A percentile compares a stretch with the other conserved stretches of the same genome.
phyloP scores from a whole-genome alignment of 2,113 vertebrate species.

The Prochilodus magdalenae region DNA sequence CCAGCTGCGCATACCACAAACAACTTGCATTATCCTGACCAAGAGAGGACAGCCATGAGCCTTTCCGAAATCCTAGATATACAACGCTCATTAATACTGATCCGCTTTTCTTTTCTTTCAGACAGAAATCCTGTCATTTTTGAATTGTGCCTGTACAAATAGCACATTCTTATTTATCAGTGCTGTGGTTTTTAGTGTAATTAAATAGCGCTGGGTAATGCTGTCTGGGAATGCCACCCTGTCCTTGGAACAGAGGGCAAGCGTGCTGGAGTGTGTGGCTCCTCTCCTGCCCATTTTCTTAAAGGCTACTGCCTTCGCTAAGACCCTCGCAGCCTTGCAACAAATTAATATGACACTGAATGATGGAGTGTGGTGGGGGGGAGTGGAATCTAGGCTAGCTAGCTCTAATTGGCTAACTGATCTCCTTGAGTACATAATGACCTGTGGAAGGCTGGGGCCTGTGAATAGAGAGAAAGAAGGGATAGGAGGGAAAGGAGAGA shows the following conservation, averaged over 20 bases:
- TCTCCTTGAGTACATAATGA: conserved; percentile 72
- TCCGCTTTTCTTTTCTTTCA: conserved; percentile 52
- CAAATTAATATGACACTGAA: conserved; percentile 60
- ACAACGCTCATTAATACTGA: conserved; percentile 51
- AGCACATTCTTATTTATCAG: conserved; percentile 45
- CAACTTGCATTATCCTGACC: conserved; percentile 28
- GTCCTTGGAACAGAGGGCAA: conserved; percentile 70
- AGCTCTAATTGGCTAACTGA: conserved; percentile 75
- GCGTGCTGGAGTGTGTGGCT: conserved; percentile 56
- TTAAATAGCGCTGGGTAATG: conserved; percentile 61
- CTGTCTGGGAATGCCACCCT: conserved; percentile 39
- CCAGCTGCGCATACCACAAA: conserved; percentile 61
- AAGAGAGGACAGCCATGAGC: neutral
- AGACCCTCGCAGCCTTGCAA: conserved; percentile 54
- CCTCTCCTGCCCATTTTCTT: conserved; percentile 64
- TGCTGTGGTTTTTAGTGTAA: conserved; percentile 68
- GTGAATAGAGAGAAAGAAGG: conserved; percentile 62
- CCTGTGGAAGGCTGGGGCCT: conserved; percentile 67
- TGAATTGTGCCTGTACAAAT: neutral
- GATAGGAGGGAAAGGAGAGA: conserved; percentile 52
- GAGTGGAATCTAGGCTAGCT: conserved; percentile 65
- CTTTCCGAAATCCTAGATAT: conserved; percentile 55
- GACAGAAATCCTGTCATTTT: conserved; percentile 58
- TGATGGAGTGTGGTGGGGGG: conserved; percentile 60
- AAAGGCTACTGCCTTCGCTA: conserved; percentile 55